phyloP scores from a whole-genome alignment of 2,888 invertebrate genomes.

The Epirrhoe alternata region DNA sequence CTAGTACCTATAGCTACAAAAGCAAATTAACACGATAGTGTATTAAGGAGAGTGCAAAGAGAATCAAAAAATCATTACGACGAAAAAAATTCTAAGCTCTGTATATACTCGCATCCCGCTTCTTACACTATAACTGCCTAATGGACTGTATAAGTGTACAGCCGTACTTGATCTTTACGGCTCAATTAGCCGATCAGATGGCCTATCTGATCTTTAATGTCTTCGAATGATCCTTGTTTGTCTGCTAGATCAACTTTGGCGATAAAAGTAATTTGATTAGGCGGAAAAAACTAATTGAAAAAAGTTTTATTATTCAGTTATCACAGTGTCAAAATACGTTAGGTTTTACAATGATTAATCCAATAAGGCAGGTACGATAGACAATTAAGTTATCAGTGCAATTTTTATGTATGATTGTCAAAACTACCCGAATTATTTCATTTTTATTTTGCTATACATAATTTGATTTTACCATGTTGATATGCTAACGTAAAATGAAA shows the following conservation, averaged over 20 bases:
- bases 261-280: constrained; percentile 23
- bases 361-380: too few species aligned
- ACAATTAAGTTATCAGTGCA: not conserved
- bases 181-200: constrained; percentile 36
- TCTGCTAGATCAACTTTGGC: constrained; percentile 26
- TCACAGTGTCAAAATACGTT: not conserved
- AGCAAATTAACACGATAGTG: too few species aligned
- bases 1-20: too few species aligned
- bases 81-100: not conserved
- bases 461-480: too few species aligned
- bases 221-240: constrained; percentile 39
- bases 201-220: constrained; percentile 33
- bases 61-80: not conserved
- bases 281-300: constrained; percentile 18
- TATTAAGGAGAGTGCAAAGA: not conserved
- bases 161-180: constrained; percentile 37
- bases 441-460: too few species aligned
- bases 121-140: constrained; percentile 2
- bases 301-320: not conserved
- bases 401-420: too few species aligned
- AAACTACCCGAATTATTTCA: too few species aligned
- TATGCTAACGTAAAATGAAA: too few species aligned
- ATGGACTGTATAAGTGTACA: constrained; percentile 11
- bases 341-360: not conserved
- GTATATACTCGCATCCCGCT: constrained; percentile 1